These are phyloP conservation scores for Drosophila hydei DNA, from an alignment of 1,140 invertebrate genomes.

Conservation along the genomic window DNA sequence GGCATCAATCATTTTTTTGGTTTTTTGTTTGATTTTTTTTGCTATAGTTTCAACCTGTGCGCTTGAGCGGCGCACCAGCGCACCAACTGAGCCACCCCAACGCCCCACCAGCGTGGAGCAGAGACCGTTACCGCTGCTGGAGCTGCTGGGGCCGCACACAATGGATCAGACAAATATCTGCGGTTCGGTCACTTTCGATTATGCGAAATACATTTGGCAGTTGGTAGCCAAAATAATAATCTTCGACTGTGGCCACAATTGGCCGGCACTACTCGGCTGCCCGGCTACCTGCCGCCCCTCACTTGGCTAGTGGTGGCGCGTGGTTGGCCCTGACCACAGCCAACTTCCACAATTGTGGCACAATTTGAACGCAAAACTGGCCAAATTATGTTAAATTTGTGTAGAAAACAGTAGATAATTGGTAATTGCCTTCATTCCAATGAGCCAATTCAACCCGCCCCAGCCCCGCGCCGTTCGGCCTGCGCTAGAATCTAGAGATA, in stretches of 20 bases:
- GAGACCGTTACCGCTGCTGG: conserved; percentile 37
- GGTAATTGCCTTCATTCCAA: conserved; percentile 79
- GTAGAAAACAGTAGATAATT: conserved; percentile 83
- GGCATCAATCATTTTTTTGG: conserved; percentile 76
- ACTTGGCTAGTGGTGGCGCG: conserved; percentile 29
- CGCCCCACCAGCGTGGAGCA: conserved; percentile 20
- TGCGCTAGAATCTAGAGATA: conserved; percentile 46
- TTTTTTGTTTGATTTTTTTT: conserved; percentile 21
- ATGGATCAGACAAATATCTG: conserved; percentile 74
- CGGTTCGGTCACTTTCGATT: conserved; percentile 83
- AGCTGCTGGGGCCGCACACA: conserved; percentile 39
- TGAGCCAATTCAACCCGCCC: neutral
- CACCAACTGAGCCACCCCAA: conserved; percentile 10
- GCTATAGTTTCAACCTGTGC: conserved; percentile 67
- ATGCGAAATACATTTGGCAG: conserved; percentile 75
- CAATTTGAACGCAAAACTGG: conserved; percentile 81
- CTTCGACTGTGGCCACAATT: conserved; percentile 65
- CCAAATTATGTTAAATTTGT: conserved; percentile 83
- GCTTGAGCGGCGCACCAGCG: conserved; percentile 32
- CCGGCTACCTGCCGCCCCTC: neutral
- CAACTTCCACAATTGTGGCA: conserved; percentile 79
- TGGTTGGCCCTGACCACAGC: conserved; percentile 81
- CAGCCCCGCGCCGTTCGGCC: neutral
- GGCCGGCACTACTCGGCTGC: conserved; percentile 11
- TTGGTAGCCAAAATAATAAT: conserved; percentile 79